Conservation (phyloP, 2,113 vertebrate species). For the Hypanus sabinus region DNA sequence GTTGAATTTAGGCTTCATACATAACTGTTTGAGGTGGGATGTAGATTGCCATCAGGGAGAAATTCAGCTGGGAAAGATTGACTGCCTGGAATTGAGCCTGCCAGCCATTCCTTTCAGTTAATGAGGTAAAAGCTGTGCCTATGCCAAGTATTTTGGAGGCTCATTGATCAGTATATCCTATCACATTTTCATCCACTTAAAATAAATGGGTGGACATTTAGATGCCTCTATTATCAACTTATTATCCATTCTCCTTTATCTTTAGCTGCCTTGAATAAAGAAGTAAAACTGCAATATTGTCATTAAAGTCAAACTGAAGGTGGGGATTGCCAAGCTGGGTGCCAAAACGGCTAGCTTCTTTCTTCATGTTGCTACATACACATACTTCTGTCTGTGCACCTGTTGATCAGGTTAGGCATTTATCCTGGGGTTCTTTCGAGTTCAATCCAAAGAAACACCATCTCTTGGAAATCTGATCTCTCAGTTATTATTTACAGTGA, state of each 20-base stretch:
- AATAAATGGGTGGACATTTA: background rate
- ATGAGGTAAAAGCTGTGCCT: background rate
- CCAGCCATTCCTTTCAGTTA: background rate
- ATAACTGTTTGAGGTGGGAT: no score
- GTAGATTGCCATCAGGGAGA: no score
- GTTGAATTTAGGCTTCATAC: no score
- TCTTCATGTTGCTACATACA: background rate
- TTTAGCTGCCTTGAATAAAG: background rate
- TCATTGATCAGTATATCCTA: background rate
- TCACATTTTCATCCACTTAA: background rate
- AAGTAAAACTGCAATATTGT: no score
- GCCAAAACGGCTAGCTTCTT: background rate
- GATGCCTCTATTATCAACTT: background rate
- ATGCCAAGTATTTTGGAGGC: background rate
- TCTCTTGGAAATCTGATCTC: background rate
- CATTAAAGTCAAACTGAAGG: background rate
- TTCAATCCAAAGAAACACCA: background rate
- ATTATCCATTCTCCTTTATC: background rate
- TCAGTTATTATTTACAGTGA: background rate
- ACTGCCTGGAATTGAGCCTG: background rate
- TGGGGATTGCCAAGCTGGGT: background rate
- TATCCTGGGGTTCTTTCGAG: background rate
- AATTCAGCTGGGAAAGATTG: background rate
- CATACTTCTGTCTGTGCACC: background rate
- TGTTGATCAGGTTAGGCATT: background rate